Evolutionary conservation across 2,888 invertebrate species (phyloP).

Genomic region (Dysmachus trigonus): DNA sequence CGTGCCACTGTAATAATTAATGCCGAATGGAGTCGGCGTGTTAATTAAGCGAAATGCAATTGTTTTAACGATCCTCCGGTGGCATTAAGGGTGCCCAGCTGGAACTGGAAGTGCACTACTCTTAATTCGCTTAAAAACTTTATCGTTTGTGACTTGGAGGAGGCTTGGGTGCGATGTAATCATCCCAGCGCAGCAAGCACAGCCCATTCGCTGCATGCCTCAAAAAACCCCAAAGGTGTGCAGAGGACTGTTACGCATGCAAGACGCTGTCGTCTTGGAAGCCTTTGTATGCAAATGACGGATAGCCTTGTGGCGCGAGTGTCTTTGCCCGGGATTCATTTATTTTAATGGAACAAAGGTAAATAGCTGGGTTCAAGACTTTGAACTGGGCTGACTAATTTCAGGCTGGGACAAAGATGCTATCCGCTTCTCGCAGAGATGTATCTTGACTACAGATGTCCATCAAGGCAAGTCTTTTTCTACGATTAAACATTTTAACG

Average conservation of each 20-base stretch:
- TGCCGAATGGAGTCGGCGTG: slow-evolving; percentile 1
- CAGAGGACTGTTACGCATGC: slow-evolving; percentile 5
- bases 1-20: slow-evolving; percentile 26
- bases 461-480: not conserved
- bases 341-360: slow-evolving; percentile 26
- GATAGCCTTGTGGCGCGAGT: not conserved
- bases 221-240: not conserved
- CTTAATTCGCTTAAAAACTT: not conserved
- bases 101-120: not conserved
- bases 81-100: not conserved
- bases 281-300: slow-evolving; percentile 30
- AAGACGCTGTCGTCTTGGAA: not conserved
- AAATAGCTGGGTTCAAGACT: not conserved
- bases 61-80: not conserved
- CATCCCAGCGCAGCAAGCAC: not conserved
- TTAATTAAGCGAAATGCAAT: slow-evolving; percentile 20
- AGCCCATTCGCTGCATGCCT: not conserved
- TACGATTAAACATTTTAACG: not conserved
- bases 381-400: not conserved
- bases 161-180: not conserved
- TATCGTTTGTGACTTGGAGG: not conserved
- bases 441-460: not conserved
- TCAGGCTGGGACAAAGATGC: not conserved
- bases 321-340: not conserved
- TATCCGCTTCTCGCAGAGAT: not conserved